These are phyloP conservation scores for Eublepharis macularius DNA, from an alignment of 2,113 vertebrate species.

Conservation along the genomic window DNA sequence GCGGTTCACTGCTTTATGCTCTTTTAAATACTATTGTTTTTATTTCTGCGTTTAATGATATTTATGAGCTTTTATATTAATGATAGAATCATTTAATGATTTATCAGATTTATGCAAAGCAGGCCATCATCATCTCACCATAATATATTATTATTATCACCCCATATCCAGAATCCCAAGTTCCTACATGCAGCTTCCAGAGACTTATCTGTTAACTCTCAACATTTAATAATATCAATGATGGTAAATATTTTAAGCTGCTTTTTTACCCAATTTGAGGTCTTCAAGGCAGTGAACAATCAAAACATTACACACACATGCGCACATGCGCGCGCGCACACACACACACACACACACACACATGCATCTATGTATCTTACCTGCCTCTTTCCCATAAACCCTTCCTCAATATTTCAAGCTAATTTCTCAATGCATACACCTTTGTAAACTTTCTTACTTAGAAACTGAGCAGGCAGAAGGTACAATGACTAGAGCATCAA, in stretches of 20 bases:
- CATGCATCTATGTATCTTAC: not conserved
- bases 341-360: too few species aligned
- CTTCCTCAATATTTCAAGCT: not conserved
- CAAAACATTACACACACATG: too few species aligned
- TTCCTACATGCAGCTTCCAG: too few species aligned
- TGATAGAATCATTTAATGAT: not conserved
- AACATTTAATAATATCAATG: too few species aligned
- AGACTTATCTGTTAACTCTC: too few species aligned
- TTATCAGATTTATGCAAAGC: not conserved
- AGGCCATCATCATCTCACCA: too few species aligned
- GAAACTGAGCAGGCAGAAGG: not conserved
- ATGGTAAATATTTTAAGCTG: too few species aligned
- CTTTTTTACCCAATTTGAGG: too few species aligned
- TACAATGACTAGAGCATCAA: not conserved
- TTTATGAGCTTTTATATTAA: not conserved
- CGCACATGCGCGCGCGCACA: too few species aligned
- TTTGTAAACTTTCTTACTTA: not conserved
- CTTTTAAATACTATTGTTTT: not conserved
- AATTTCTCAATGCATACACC: not conserved
- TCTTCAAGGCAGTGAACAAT: too few species aligned
- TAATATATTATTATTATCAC: not conserved
- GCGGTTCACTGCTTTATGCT: too few species aligned
- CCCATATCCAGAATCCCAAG: not conserved
- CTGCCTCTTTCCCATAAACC: not conserved
- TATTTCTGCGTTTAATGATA: not conserved